Percentiles rank a stretch among this genome's conserved stretches.
These are phyloP conservation scores for Argentina silus DNA, from an alignment of 2,797 vertebrate species.

Conservation along the genomic window DNA sequence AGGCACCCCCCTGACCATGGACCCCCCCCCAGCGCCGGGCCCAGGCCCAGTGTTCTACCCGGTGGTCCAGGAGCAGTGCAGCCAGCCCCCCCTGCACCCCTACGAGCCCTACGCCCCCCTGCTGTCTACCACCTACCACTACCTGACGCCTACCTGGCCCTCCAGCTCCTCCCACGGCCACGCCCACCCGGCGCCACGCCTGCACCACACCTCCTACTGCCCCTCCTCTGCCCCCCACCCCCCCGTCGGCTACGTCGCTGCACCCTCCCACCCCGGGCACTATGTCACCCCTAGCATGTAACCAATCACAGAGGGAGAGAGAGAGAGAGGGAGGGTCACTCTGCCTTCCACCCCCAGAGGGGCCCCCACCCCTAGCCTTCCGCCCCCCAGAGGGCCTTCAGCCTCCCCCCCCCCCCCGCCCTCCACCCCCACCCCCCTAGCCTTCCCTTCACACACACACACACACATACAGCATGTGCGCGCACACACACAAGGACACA, in stretches of 20 bases:
- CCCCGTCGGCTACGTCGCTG: conserved; percentile 77
- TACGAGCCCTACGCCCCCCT: conserved; percentile 73
- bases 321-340: background rate
- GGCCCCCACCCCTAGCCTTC: background rate
- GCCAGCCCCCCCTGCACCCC: conserved; percentile 65
- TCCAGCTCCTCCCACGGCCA: conserved; percentile 70
- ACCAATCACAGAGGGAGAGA: background rate
- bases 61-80: conserved; percentile 79
- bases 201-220: conserved; percentile 69
- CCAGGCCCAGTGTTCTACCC: conserved; percentile 81
- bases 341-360: background rate
- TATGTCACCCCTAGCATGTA: conserved; percentile 57
- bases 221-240: conserved; percentile 73
- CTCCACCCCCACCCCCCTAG: too few species aligned
- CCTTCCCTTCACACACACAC: background rate
- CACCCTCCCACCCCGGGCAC: conserved; percentile 59
- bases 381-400: background rate
- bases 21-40: conserved; percentile 63
- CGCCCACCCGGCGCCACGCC: conserved; percentile 34
- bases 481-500: background rate
- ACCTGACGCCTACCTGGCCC: conserved; percentile 76
- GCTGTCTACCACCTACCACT: conserved; percentile 78
- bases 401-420: too few species aligned
- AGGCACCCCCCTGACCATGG: conserved; percentile 71
- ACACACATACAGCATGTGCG: too few species aligned